Conservation (phyloP, 2,113 vertebrate species). For the Agelaius tricolor region DNA sequence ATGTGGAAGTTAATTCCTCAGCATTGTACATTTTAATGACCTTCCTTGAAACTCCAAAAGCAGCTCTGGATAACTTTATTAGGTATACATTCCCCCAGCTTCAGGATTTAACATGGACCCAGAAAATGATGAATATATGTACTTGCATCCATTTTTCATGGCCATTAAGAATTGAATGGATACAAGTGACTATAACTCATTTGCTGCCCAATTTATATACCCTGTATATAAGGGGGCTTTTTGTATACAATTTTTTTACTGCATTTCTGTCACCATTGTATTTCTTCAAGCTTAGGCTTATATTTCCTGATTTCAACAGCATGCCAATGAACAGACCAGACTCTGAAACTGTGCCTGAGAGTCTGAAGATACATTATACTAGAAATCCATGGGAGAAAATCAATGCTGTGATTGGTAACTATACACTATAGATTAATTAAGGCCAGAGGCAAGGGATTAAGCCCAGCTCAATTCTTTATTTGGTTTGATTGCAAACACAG, state of each 20-base stretch:
- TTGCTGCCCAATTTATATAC: background rate
- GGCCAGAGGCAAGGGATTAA: slow-evolving; percentile 34
- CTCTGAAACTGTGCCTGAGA: background rate
- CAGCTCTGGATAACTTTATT: background rate
- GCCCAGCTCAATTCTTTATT: slow-evolving; percentile 9
- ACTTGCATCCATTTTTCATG: background rate
- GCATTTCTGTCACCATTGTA: background rate
- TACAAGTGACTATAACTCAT: background rate
- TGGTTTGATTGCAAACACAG: background rate
- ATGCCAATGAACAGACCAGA: background rate
- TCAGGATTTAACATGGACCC: background rate
- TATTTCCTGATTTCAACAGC: background rate
- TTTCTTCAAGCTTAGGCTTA: background rate
- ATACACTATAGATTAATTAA: slow-evolving; percentile 26
- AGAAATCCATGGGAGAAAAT: background rate
- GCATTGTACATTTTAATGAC: background rate
- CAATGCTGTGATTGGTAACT: slow-evolving; percentile 15
- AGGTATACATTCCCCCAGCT: background rate
- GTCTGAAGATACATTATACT: background rate
- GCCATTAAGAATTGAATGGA: background rate
- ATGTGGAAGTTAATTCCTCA: background rate
- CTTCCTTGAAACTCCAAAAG: background rate
- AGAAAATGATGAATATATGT: background rate
- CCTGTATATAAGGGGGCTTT: fast-evolving
- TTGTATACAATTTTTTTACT: background rate